Evolutionary conservation across 2,797 vertebrate species (phyloP).

Genomic region (Tympanoctomys barrerae): DNA sequence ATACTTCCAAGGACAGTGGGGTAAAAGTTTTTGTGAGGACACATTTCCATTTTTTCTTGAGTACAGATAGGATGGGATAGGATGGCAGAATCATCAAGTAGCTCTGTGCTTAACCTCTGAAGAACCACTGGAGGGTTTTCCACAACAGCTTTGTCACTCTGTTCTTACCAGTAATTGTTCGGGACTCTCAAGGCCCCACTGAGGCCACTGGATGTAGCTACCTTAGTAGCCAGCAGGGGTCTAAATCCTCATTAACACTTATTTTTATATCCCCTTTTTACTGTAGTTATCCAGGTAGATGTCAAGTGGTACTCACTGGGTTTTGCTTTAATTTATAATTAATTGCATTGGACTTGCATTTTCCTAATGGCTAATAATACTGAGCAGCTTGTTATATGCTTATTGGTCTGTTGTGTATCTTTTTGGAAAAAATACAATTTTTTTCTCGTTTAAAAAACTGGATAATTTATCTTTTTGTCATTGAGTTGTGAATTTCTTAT

Average conservation of each 20-base stretch:
- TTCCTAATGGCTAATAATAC: background rate
- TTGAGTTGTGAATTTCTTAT: background rate
- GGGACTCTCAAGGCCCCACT: background rate
- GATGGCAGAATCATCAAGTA: background rate
- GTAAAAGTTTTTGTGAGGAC: background rate
- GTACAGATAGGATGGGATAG: background rate
- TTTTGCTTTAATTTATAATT: background rate
- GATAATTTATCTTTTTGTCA: background rate
- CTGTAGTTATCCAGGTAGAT: background rate
- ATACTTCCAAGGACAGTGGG: background rate
- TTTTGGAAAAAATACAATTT: conserved; percentile 22
- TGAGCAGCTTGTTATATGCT: background rate
- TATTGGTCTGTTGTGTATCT: background rate
- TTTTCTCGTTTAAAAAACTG: background rate
- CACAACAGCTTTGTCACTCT: background rate
- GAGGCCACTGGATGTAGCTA: accelerated
- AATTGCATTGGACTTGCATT: background rate
- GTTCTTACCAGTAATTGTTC: background rate
- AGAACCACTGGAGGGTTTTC: background rate
- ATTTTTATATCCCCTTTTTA: background rate
- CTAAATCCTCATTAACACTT: background rate
- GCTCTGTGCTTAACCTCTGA: background rate
- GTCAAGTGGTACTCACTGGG: background rate
- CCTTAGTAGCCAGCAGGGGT: background rate
- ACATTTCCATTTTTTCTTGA: background rate